Evolutionary conservation across 1,140 invertebrate genomes (phyloP), one percentile per base, ranked within the genome.

Genomic region (Pissodes strobi): DNA sequence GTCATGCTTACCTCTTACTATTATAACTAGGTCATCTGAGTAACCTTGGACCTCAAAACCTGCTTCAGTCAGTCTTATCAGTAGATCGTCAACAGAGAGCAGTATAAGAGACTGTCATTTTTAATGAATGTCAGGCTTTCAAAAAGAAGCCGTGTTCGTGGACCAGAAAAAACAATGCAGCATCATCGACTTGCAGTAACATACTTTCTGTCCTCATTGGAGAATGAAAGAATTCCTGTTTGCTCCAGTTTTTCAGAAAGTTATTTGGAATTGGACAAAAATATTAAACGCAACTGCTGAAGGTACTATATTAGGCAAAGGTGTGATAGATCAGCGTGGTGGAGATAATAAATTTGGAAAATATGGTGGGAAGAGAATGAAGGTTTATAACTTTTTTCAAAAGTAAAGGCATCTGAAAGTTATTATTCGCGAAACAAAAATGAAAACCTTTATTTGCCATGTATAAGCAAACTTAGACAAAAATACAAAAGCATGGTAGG

Each of bases 371-470:
- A 43, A 43, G 17, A 43, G 17, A 43, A n/a, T 1, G 17, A 6
- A 43, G 17, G 39, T 43, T 1, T 23, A 49, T 21, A 25, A 2
- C 22, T 49, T 22, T 12, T 49, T 13, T 49, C 45, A 12, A 49
- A 49, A 9, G 1, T 22, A 25, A 49, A 25, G 21, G 45, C 22
- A 49, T 12, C 17, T 23, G 18, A 49, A 49, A 49, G 45, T 25
- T 1, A 49, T 49, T 49, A 49, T 49, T 21, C 17, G 5, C 18
- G 45, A 49, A 49, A 49, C 15, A 49, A 49, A 23, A 49, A 19
- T 25, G 5, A 49, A 23, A 49, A 1, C 9, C 17, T 49, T 21
- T 49, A 49, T 17, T 17, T 43, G 12, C 45, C 17, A 2, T 25
- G 17, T 12, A 17, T 58, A 13, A 58, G 21, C 3, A 43, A 58